Evolutionary conservation across 1,140 invertebrate genomes (phyloP).

Genomic region (Danaus plexippus): DNA sequence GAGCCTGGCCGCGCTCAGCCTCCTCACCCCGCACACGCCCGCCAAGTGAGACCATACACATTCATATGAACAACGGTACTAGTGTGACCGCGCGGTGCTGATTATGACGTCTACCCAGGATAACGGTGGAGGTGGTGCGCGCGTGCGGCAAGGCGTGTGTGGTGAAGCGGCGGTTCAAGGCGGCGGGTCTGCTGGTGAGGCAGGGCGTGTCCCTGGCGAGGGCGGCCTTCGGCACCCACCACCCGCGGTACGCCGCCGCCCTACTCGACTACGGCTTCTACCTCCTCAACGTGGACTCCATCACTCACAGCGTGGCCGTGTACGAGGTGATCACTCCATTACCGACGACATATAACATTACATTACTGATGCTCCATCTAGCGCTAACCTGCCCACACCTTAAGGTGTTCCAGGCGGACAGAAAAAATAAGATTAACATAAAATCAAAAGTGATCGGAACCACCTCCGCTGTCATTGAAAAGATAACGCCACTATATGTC

Average conservation of each 20-base stretch:
- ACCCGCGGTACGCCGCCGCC: constrained; percentile 87
- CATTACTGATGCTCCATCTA: too few species aligned
- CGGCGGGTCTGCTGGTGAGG: constrained; percentile 84
- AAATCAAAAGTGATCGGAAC: too few species aligned
- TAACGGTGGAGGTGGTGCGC: constrained; percentile 84
- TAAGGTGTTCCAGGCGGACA: too few species aligned
- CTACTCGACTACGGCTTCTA: constrained; percentile 92
- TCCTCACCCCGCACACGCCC: constrained; percentile 75
- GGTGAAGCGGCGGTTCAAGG: constrained; percentile 85
- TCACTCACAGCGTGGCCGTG: constrained; percentile 84
- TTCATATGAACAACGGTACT: too few species aligned
- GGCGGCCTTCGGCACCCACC: constrained; percentile 76
- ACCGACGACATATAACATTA: too few species aligned
- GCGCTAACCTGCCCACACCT: too few species aligned
- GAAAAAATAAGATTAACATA: too few species aligned
- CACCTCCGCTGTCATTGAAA: too few species aligned
- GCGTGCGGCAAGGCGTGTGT: constrained; percentile 90
- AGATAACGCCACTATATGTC: neutral
- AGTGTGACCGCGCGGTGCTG: too few species aligned
- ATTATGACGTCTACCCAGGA: constrained; percentile 41
- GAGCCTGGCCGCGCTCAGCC: constrained; percentile 79
- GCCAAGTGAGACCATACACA: constrained; percentile 54
- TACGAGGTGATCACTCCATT: constrained; percentile 76
- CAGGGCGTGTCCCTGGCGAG: constrained; percentile 84
- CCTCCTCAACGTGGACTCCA: constrained; percentile 89